Conservation (phyloP, 2,888 invertebrate species). For the Ochropacha duplaris region DNA sequence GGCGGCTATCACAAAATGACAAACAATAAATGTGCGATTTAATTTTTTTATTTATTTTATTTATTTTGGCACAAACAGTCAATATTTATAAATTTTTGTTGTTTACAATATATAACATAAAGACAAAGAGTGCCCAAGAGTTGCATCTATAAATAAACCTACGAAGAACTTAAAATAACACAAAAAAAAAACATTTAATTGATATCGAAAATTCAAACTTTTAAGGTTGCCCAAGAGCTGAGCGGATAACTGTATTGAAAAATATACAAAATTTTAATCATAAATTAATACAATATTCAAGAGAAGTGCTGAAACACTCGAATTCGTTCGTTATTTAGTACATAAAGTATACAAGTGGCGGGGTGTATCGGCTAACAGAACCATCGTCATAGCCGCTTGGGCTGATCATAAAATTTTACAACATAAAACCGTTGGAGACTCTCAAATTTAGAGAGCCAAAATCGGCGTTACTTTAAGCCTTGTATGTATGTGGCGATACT, state of each 20-base stretch:
- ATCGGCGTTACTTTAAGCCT: not conserved
- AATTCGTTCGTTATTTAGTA: slow-evolving; percentile 29
- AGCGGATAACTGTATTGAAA: slow-evolving; percentile 19
- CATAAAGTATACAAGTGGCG: slow-evolving; percentile 34
- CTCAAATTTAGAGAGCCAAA: slow-evolving; percentile 21
- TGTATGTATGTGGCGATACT: not conserved
- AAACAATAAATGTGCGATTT: too few relatives aligned
- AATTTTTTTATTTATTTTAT: too few relatives aligned
- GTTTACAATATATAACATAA: too few relatives aligned
- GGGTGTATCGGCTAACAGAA: slow-evolving; percentile 13
- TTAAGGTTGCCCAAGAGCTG: slow-evolving; percentile 2
- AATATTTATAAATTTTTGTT: too few relatives aligned
- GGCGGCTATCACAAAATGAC: too few relatives aligned
- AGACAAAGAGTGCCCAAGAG: too few relatives aligned
- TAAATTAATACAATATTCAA: slow-evolving; percentile 26
- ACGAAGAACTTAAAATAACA: too few relatives aligned
- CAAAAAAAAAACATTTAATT: not conserved
- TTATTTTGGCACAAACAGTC: too few relatives aligned
- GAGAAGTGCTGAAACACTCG: slow-evolving; percentile 17
- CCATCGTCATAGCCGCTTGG: slow-evolving; percentile 8
- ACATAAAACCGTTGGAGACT: slow-evolving; percentile 36
- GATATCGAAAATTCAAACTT: not conserved
- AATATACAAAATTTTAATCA: slow-evolving; percentile 10
- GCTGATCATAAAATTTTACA: slow-evolving; percentile 43
- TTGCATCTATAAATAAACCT: too few relatives aligned